Base-by-base conservation (phyloP, 2,797 vertebrate genomes). In the Sphenopsis melanotis region DNA sequence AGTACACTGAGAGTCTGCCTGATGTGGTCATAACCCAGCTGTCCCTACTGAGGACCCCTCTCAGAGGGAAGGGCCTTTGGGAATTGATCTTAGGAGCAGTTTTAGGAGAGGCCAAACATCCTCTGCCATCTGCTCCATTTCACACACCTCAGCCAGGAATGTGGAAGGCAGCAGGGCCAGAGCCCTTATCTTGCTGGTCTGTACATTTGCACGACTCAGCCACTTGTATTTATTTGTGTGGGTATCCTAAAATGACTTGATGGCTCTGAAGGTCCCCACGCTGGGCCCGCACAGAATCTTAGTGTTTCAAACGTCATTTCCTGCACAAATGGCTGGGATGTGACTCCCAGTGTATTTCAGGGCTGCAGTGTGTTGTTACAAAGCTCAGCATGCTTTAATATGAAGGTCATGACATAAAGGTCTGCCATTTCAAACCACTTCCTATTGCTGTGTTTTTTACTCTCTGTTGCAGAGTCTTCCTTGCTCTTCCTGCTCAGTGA, bases 381-480 rank as follows among this genome's bases (percentile, higher is more conserved):
- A 61, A 96, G 83, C 34, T 93, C 87, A 83, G 96, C 94, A 69
- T 93, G 94, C 94, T 94, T 84, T 82, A 56, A 91, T 64, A 32
- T 86, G 64, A 83, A 90, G 88, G 87, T 89, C 9, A 6, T 94
- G 88, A 71, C 15, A 7, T 77, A 83, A 93, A 81, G 57, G 90
- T 94, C 86, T 94, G 83, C 77, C 87, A 97, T 96, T 95, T 97
- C 96, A 97, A 95, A 96, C 98, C 91, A 95, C 96, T 86, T 60
- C 47, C 78, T 49, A 77, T 17, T 79, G 39, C 96, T 87, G 72
- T 75, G 22, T 94, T 91, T 96, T 88, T 81, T 97, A 96, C 98
- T 98, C 97, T 98, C 98, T 99, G 94, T 99, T 99, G 92, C 99
- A 99, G 99, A 98, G 96, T 97, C 97, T 98, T 97, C 97, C 97